Conservation (phyloP, 2,113 vertebrate genomes). For the Lichenostomus cassidix region DNA sequence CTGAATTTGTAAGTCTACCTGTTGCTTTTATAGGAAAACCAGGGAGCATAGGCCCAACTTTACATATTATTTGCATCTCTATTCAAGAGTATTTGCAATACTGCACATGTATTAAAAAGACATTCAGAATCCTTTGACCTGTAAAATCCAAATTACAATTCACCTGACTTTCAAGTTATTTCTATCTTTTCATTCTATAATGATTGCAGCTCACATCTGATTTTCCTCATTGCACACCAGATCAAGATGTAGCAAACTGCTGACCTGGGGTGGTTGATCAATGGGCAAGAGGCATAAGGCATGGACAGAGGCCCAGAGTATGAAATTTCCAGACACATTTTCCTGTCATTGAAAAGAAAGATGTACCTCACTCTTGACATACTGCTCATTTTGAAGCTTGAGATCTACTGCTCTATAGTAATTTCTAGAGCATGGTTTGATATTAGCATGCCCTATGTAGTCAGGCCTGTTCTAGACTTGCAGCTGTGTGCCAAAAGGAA, state of each 20-base stretch:
- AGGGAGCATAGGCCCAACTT: neutral
- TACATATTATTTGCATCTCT: neutral
- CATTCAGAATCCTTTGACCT: neutral
- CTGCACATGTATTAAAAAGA: neutral
- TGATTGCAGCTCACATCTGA: neutral
- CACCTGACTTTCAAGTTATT: neutral
- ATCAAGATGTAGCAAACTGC: neutral
- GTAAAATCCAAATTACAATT: neutral
- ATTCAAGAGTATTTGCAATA: neutral
- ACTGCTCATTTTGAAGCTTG: neutral
- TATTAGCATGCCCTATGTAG: neutral
- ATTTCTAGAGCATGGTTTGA: neutral
- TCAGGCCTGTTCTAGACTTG: neutral
- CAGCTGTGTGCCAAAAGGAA: neutral
- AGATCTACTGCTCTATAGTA: neutral
- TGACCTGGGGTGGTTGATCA: neutral
- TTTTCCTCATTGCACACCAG: neutral
- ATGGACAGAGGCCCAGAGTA: neutral
- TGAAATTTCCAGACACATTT: neutral
- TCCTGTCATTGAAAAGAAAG: neutral
- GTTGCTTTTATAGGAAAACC: neutral
- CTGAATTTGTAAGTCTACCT: neutral
- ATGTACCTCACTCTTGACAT: neutral
- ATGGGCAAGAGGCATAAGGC: neutral
- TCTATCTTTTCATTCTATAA: neutral